These are phyloP conservation scores for Axea sp. DNA, from an alignment of 2,888 invertebrate species.

Conservation along the genomic window DNA sequence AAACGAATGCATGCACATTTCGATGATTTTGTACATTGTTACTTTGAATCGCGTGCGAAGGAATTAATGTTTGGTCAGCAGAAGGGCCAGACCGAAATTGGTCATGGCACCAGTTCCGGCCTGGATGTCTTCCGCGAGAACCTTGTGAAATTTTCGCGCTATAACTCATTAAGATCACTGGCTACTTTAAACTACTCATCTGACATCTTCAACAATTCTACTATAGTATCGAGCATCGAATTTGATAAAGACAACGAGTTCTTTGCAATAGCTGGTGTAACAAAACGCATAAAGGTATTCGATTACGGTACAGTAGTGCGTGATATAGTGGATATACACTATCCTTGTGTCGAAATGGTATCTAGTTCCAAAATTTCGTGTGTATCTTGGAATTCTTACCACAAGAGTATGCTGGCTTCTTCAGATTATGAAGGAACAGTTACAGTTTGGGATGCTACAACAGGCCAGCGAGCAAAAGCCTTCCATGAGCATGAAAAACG, in stretches of 20 bases:
- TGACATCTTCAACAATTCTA: conserved; percentile 92
- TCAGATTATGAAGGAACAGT: conserved; percentile 97
- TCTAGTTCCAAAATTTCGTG: conserved; percentile 96
- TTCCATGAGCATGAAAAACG: conserved; percentile 96
- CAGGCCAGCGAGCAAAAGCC: conserved; percentile 86
- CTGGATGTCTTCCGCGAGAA: conserved; percentile 90
- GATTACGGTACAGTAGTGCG: conserved; percentile 92
- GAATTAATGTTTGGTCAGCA: conserved; percentile 84
- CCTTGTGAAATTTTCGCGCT: conserved; percentile 91
- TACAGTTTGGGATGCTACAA: conserved; percentile 93
- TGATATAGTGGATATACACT: conserved; percentile 94
- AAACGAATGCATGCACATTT: conserved; percentile 91
- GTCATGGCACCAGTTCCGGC: conserved; percentile 79
- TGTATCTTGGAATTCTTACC: conserved; percentile 96
- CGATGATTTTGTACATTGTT: conserved; percentile 93
- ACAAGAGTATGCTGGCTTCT: conserved; percentile 91
- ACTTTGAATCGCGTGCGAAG: conserved; percentile 88
- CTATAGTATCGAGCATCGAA: conserved; percentile 94
- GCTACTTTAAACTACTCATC: conserved; percentile 94
- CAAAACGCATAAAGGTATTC: conserved; percentile 95
- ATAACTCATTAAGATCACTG: conserved; percentile 87
- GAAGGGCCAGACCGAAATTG: conserved; percentile 66
- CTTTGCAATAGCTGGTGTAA: conserved; percentile 97
- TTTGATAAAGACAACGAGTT: conserved; percentile 97
- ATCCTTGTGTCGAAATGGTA: conserved; percentile 94